Conservation (phyloP, 1,140 invertebrate genomes). For the Drosophila sproati region DNA sequence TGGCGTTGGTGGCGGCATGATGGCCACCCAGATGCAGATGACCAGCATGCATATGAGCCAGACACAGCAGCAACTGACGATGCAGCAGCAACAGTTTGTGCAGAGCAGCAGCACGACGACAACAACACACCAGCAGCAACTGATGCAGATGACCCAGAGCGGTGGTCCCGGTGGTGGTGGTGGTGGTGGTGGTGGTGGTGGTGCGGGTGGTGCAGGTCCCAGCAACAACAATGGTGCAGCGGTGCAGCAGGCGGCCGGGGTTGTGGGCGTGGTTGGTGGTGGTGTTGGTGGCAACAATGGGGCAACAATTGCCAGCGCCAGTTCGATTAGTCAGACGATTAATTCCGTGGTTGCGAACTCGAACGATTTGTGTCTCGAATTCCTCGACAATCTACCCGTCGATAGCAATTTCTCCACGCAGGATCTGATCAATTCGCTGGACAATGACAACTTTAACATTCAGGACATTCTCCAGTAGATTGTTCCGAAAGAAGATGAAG, state of each 20-base stretch:
- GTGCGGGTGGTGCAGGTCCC: slow-evolving; percentile 30
- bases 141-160: slow-evolving; percentile 82
- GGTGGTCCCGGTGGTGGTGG: slow-evolving; percentile 41
- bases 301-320: slow-evolving; percentile 84
- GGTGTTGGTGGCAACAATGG: slow-evolving; percentile 48
- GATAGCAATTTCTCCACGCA: slow-evolving; percentile 91
- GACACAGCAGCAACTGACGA: slow-evolving; percentile 87
- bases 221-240: slow-evolving; percentile 76
- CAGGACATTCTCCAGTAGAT: slow-evolving; percentile 78
- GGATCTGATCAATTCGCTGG: slow-evolving; percentile 89
- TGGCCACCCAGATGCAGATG: slow-evolving; percentile 86
- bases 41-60: slow-evolving; percentile 88
- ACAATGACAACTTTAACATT: slow-evolving; percentile 82
- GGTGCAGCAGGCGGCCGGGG: slow-evolving; percentile 19
- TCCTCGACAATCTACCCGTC: slow-evolving; percentile 91
- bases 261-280: slow-evolving; percentile 31
- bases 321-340: slow-evolving; percentile 84
- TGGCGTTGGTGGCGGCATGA: slow-evolving; percentile 84
- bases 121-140: slow-evolving; percentile 81
- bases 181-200: slow-evolving; percentile 33
- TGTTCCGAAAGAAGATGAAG: background rate
- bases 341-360: slow-evolving; percentile 87
- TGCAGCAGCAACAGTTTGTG: slow-evolving; percentile 85
- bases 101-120: slow-evolving; percentile 73
- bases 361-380: slow-evolving; percentile 91